A percentile compares a stretch with the other conserved stretches of the same genome.
These are phyloP conservation scores for Hemicrepidius hirtus DNA, from an alignment of 2,888 invertebrate genomes.

Conservation along the genomic window DNA sequence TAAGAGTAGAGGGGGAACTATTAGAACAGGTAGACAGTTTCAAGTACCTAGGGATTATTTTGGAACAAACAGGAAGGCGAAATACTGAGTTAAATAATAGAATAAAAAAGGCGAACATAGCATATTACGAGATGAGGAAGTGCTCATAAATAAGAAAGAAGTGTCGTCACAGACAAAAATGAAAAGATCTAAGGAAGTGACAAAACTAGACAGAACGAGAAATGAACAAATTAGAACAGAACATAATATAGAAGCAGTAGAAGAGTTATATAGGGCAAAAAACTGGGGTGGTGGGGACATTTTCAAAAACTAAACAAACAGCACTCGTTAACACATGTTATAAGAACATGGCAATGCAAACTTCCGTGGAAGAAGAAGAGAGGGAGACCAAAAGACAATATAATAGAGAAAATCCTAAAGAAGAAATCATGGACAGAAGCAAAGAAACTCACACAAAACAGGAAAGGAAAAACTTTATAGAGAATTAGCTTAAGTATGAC, in stretches of 20 bases:
- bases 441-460: conserved; percentile 7
- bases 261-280: conserved; percentile 30
- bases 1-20: conserved; percentile 5
- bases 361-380: conserved; percentile 4
- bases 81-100: conserved; percentile 8
- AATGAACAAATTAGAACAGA: conserved; percentile 17
- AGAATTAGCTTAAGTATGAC: conserved; percentile 10
- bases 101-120: conserved; percentile 21
- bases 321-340: conserved; percentile 1
- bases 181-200: conserved; percentile 22
- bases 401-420: conserved; percentile 11
- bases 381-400: conserved; percentile 22
- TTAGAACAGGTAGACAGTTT: conserved; percentile 21
- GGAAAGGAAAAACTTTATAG: conserved; percentile 5
- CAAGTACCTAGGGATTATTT: conserved; percentile 26
- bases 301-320: conserved; percentile 11
- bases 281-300: conserved; percentile 41
- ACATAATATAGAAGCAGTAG: conserved; percentile 18
- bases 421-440: conserved; percentile 1
- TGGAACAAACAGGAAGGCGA: conserved; percentile 17
- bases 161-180: conserved; percentile 8
- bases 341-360: conserved; percentile 15
- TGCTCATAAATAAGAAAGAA: conserved; percentile 32
- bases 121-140: conserved; percentile 23
- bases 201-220: conserved; percentile 24